Conservation (phyloP, 2,113 vertebrate genomes). For the Elgaria multicarinata region DNA sequence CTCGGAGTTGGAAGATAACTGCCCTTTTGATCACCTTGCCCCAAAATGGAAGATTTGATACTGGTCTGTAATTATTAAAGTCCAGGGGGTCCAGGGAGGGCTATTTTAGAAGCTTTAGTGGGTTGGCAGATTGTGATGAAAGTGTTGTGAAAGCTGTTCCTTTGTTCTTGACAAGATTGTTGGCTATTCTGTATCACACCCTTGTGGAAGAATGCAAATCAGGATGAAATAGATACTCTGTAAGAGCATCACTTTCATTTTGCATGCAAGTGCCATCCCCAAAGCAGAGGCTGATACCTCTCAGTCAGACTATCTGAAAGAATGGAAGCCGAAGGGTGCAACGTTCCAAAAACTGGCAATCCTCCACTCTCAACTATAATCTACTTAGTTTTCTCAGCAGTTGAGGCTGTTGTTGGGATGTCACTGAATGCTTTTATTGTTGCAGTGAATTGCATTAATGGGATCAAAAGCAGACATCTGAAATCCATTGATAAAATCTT, state of each 20-base stretch:
- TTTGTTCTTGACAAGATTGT: neutral
- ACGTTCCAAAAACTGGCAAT: neutral
- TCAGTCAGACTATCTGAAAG: neutral
- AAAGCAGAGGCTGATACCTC: neutral
- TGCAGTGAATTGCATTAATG: neutral
- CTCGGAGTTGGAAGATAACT: too few species aligned
- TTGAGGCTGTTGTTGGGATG: neutral
- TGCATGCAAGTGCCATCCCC: neutral
- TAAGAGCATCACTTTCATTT: neutral
- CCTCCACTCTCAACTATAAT: neutral
- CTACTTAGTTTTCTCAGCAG: neutral
- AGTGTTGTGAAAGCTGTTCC: neutral
- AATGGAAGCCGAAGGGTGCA: neutral
- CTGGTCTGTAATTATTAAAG: too few species aligned
- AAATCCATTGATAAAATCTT: slow-evolving; percentile 56
- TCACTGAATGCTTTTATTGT: neutral
- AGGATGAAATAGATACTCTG: neutral
- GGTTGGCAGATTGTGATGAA: neutral
- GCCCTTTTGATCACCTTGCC: too few species aligned
- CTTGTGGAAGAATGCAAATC: slow-evolving; percentile 9
- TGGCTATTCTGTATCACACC: too few species aligned
- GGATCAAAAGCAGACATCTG: slow-evolving; percentile 18
- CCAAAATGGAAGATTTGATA: too few species aligned
- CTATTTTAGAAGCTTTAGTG: too few species aligned
- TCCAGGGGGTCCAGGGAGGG: too few species aligned